Evolutionary conservation across 2,888 invertebrate genomes (phyloP).

Genomic region (Tineola bisselliella): DNA sequence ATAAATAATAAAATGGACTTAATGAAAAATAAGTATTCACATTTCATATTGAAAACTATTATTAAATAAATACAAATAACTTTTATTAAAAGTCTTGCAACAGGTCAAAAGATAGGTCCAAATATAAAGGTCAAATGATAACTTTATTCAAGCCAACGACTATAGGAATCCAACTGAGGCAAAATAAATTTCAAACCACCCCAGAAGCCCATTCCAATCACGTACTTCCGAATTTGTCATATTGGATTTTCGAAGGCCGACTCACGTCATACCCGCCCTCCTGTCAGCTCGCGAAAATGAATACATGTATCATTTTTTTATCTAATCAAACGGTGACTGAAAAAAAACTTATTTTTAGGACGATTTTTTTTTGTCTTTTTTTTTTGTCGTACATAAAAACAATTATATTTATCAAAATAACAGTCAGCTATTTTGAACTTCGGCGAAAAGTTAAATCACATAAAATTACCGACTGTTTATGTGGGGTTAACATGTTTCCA

Average conservation of each 20-base stretch:
- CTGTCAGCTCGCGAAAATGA: constrained; percentile 60
- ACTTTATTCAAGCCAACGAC: neutral
- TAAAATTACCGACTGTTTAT: constrained; percentile 51
- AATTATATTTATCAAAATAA: constrained; percentile 56
- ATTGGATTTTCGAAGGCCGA: constrained; percentile 61
- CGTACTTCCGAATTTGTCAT: constrained; percentile 67
- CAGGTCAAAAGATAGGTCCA: too few species aligned
- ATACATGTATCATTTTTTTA: constrained; percentile 52
- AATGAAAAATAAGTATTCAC: too few species aligned
- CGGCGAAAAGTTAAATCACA: constrained; percentile 62
- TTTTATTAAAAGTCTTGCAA: too few species aligned
- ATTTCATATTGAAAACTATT: too few species aligned
- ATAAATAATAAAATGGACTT: too few species aligned
- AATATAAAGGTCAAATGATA: neutral
- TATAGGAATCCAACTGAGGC: constrained; percentile 4
- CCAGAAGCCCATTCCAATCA: constrained; percentile 56
- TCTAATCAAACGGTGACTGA: constrained; percentile 6
- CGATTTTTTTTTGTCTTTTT: too few species aligned
- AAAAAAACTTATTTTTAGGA: neutral
- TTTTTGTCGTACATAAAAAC: too few species aligned
- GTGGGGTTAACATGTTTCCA: neutral
- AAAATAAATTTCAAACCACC: constrained; percentile 47
- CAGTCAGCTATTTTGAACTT: constrained; percentile 60
- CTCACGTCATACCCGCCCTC: constrained; percentile 51
- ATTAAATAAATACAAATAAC: too few species aligned